Evolutionary conservation across 1,140 invertebrate species (phyloP), one percentile per base, ranked within the genome.

Genomic region (Venustaconcha ellipsiformis): DNA sequence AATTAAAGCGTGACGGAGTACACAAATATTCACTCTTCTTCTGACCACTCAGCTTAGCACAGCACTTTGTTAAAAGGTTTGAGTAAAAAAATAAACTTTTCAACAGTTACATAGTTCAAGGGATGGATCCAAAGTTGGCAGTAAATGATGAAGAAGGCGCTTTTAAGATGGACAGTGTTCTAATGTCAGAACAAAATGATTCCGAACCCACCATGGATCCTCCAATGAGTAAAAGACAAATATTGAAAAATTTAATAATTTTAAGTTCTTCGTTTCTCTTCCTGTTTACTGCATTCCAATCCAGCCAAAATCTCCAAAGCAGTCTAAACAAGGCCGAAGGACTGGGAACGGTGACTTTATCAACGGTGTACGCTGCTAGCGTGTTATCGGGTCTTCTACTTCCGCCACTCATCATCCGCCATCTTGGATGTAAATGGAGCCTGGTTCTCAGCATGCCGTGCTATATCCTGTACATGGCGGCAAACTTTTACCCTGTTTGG

Each of bases 371-470:
- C 87, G 95, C 93, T 12, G 94, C 95, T 11, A 92, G 97, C 59
- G 94, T 98, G 17, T 91, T 97, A 0, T 97, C 96, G 18, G 97
- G 95, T 88, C 95, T 97, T 88, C 96, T 98, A 89, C 92, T 98
- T 23, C 96, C 97, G 13, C 96, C 95, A 15, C 73, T 85, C 23
- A 57, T 87, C 20, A 87, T 88, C 26, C 73, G 67, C 84, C 93
- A 94, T 84, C 92, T 99, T 74, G 97, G 96, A 15, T 96, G 96
- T 68, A 99, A 99, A 91, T 96, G 96, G 95, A 98, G 97, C 0
- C 91, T 99, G n/a, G 96, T 96, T 72, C 84, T 95, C 18, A 96
- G 95, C 14, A 96, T 98, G 94, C 86, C 95, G 60, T 96, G 96
- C 85, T 99, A 99, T 90, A 94, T 95, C 13, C 93, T 95, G 0